A percentile compares a stretch with the other conserved stretches of the same genome.
Evolutionary conservation across 2,888 invertebrate species (phyloP).

Genomic region (Nipponacmea schrenckii): DNA sequence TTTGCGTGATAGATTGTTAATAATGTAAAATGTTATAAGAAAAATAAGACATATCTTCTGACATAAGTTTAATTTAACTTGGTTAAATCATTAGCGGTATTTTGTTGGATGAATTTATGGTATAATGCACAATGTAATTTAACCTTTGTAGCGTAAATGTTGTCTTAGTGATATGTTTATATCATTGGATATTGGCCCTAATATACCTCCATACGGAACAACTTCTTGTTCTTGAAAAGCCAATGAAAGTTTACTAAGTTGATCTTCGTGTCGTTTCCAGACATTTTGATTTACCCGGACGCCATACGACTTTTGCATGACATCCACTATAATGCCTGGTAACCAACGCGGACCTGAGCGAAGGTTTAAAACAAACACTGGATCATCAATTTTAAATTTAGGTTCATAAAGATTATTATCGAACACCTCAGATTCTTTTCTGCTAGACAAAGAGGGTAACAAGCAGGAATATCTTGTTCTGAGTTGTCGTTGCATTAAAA

Average conservation of each 20-base stretch:
- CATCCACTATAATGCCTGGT: background rate
- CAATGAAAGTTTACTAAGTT: background rate
- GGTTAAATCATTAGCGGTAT: no score
- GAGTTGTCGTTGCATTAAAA: background rate
- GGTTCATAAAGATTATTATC: background rate
- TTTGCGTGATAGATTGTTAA: no score
- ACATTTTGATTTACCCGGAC: background rate
- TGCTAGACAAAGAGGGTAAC: background rate
- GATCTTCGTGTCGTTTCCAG: background rate
- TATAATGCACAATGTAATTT: no score
- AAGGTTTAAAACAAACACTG: background rate
- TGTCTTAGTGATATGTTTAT: no score
- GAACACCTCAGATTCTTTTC: background rate
- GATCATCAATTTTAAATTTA: background rate
- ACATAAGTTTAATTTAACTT: no score
- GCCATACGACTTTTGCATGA: background rate
- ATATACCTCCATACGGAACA: no score
- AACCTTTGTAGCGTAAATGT: no score
- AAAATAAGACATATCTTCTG: no score
- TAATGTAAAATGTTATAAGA: no score
- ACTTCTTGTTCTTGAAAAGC: background rate
- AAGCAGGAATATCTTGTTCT: background rate
- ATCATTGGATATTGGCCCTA: no score
- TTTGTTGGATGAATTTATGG: no score
- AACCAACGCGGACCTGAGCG: background rate